A percentile compares a stretch with the other conserved stretches of the same genome.
These are phyloP conservation scores for Salvelinus alpinus DNA, from an alignment of 2,113 vertebrate species.

Conservation along the genomic window DNA sequence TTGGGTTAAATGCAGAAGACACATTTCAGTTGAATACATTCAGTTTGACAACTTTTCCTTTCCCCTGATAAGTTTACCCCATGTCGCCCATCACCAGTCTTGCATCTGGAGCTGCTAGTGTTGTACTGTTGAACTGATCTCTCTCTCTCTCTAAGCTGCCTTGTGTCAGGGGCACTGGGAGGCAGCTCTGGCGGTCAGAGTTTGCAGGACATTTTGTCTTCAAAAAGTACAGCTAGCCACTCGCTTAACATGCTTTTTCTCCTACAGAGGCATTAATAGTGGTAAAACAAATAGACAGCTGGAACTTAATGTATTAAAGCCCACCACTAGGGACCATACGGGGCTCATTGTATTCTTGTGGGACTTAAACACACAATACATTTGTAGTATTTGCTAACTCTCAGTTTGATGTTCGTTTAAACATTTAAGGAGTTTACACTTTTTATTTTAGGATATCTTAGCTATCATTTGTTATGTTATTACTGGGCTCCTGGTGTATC, in stretches of 20 bases:
- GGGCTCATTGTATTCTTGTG: background rate
- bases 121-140: background rate
- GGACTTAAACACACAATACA: background rate
- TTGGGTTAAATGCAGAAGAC: too few species aligned
- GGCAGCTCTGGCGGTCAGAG: background rate
- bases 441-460: too few species aligned
- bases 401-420: too few species aligned
- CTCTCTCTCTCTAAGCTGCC: background rate
- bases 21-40: too few species aligned
- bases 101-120: background rate
- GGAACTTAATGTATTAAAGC: background rate
- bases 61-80: background rate
- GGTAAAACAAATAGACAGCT: background rate
- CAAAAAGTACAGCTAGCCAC: background rate
- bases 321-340: background rate
- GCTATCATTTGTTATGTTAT: background rate
- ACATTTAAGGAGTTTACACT: too few species aligned
- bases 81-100: background rate
- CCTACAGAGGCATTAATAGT: background rate
- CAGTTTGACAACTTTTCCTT: too few species aligned
- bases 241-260: background rate
- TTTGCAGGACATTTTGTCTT: slow-evolving; percentile 9
- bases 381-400: too few species aligned
- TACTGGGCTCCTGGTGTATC: background rate
- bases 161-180: background rate